Percentiles rank a stretch among this genome's conserved stretches.
Conservation (phyloP, 2,888 invertebrate species). For the Lagria hirta region DNA sequence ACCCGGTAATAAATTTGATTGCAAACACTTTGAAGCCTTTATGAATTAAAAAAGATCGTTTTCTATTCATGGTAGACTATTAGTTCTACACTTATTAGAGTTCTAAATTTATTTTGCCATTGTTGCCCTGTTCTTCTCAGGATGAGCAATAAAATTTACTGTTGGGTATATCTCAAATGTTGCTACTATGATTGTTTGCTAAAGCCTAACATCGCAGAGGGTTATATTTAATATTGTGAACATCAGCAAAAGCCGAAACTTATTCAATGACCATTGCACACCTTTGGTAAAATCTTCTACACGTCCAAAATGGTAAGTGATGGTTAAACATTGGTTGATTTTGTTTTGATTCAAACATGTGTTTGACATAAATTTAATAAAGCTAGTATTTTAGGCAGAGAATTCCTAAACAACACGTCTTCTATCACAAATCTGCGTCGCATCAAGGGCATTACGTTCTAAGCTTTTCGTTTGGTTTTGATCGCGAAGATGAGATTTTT, state of each 20-base stretch:
- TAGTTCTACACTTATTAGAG: too few relatives aligned
- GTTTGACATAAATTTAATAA: neutral
- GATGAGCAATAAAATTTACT: too few relatives aligned
- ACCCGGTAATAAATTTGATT: too few relatives aligned
- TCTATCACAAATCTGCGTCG: slow-evolving; percentile 86
- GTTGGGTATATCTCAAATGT: too few relatives aligned
- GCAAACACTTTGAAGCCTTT: too few relatives aligned
- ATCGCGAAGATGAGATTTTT: slow-evolving; percentile 91
- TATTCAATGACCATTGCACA: slow-evolving; percentile 88
- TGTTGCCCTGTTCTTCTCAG: too few relatives aligned
- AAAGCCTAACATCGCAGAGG: too few relatives aligned
- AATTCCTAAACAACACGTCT: slow-evolving; percentile 78
- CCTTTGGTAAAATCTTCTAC: slow-evolving; percentile 92
- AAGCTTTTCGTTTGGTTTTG: slow-evolving; percentile 93
- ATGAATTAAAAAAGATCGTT: slow-evolving; percentile 18
- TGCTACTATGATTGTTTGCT: too few relatives aligned
- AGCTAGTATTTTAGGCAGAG: slow-evolving; percentile 64
- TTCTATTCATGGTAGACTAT: too few relatives aligned
- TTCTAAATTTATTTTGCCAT: too few relatives aligned
- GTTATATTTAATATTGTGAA: slow-evolving; percentile 98
- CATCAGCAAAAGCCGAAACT: slow-evolving; percentile 86
- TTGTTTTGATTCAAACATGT: too few relatives aligned
- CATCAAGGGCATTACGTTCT: slow-evolving; percentile 91
- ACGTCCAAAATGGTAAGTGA: slow-evolving; percentile 85
- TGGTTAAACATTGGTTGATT: too few relatives aligned